These are phyloP conservation scores for Ictidomys tridecemlineatus DNA, from an alignment of 2,113 vertebrate species.

Conservation along the genomic window DNA sequence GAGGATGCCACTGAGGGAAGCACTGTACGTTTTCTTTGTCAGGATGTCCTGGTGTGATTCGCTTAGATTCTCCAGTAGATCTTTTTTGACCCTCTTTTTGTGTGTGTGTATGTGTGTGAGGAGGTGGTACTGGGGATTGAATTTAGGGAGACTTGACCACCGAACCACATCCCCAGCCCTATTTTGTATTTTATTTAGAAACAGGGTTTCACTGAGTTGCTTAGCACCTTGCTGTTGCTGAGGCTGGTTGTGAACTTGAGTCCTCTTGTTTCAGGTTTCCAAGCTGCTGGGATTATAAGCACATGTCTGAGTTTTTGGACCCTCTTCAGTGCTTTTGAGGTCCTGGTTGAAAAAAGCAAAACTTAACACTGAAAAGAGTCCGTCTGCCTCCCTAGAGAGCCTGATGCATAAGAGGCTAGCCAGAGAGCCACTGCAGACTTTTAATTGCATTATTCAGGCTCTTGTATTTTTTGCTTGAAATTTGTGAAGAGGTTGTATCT, in stretches of 20 bases:
- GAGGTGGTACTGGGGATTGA: too few species aligned
- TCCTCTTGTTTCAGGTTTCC: too few species aligned
- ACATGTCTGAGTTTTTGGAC: too few species aligned
- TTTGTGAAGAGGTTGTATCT: background rate
- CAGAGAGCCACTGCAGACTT: background rate
- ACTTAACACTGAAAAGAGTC: accelerated
- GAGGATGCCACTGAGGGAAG: background rate
- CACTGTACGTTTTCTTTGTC: background rate
- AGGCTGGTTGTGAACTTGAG: too few species aligned
- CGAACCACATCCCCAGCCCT: too few species aligned
- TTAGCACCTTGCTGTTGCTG: too few species aligned
- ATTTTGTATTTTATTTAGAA: too few species aligned
- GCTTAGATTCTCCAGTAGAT: background rate
- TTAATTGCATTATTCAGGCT: background rate
- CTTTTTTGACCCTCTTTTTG: background rate
- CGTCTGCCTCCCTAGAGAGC: background rate
- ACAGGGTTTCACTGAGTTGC: too few species aligned
- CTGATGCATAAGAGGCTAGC: background rate
- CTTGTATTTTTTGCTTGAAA: background rate
- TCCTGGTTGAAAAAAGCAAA: background rate
- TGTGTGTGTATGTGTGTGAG: too few species aligned
- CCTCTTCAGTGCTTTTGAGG: background rate
- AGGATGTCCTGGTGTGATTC: background rate
- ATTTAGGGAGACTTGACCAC: too few species aligned
- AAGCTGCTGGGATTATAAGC: too few species aligned